Evolutionary conservation across 2,888 invertebrate genomes (phyloP).

Genomic region (Platerodrilus igneus): DNA sequence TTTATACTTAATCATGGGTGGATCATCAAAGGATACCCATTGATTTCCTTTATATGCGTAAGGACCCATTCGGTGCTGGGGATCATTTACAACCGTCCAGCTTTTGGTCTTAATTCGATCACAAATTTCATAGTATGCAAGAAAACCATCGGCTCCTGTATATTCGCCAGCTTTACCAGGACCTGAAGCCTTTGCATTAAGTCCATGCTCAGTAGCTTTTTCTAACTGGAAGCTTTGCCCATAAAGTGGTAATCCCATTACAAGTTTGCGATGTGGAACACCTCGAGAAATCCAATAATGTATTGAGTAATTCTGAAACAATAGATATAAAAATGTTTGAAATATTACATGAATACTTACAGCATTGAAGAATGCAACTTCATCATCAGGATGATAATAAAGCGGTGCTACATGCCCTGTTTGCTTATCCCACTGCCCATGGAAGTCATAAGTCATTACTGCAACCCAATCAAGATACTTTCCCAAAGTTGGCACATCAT

Average conservation of each 20-base stretch:
- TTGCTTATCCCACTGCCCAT: constrained; percentile 88
- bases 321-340: constrained; percentile 13
- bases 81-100: constrained; percentile 78
- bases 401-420: constrained; percentile 87
- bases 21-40: constrained; percentile 89
- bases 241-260: constrained; percentile 87
- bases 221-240: constrained; percentile 77
- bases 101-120: constrained; percentile 71
- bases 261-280: constrained; percentile 72
- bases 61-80: constrained; percentile 76
- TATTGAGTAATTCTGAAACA: constrained; percentile 72
- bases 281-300: constrained; percentile 86
- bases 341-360: constrained; percentile 57
- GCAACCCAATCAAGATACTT: constrained; percentile 83
- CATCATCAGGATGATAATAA: constrained; percentile 77
- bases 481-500: constrained; percentile 73
- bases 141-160: constrained; percentile 78
- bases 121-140: constrained; percentile 90
- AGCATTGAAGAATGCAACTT: constrained; percentile 75
- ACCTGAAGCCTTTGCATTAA: constrained; percentile 72
- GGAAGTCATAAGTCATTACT: constrained; percentile 89
- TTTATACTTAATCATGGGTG: constrained; percentile 72
- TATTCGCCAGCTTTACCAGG: constrained; percentile 82
- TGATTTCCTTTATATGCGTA: constrained; percentile 83
- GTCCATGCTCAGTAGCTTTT: constrained; percentile 56